Evolutionary conservation across 2,113 vertebrate genomes (phyloP), one percentile per base, ranked within the genome.

Genomic region (Neotoma lepida): DNA sequence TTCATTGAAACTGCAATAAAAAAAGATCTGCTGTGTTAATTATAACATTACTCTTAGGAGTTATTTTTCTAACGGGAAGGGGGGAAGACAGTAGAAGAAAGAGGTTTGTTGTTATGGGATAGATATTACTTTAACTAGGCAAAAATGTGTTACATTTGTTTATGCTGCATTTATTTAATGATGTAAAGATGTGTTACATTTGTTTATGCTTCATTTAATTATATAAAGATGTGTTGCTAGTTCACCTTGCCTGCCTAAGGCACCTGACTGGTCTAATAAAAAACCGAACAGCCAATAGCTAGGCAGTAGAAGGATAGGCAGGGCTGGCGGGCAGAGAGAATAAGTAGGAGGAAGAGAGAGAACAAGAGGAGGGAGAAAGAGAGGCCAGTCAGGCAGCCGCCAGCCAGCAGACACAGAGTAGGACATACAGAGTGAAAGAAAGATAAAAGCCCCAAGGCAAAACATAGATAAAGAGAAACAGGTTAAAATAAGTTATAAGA

Each of bases 1-100:
- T 66, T 77, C 63, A 91, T 70, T 95, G 33, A 64, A 91, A 89
- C 61, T 80, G 33, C 44, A 63, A 49, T 70, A 90, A 22, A 30
- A 85, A 63, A 85, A 41, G 89, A 46, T 68, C 33, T 71, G 39
- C 39, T 89, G 2, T 80, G 58, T 74, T 88, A 78, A 54, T 63
- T 71, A 35, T 61, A 64, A 58, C 8, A 92, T 46, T 68, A 90
- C 18, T 35, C 76, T 35, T 26, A 82, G 14, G 39, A 88, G 35
- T 35, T 46, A 73, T 70, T 86, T 76, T 68, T 81, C 22, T 78
- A 93, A 28, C 54, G 87, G 63, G 33, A 68, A 33, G 61, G 54
- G 70, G 61, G 54, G 70, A 74, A 35, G 10, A 82, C 3, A 54
- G 12, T 6, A 9, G 10, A 1, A 74, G 66, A 68, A 68, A 35